phyloP scores from a whole-genome alignment of 2,888 invertebrate genomes.

The Chrysolina haemoptera region DNA sequence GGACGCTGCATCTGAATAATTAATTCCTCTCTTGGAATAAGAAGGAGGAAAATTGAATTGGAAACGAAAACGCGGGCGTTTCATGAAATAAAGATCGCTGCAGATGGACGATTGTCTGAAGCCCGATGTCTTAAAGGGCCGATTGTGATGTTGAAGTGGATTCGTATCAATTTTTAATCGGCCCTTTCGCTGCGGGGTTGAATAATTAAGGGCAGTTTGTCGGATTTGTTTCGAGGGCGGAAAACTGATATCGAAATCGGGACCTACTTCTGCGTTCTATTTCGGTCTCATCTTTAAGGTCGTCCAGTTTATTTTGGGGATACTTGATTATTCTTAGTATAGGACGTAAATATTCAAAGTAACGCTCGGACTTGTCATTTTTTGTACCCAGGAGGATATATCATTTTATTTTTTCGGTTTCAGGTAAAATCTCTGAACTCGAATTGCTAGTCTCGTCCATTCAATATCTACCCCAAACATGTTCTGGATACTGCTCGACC shows the following conservation, averaged over 20 bases:
- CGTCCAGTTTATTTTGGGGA: too few species aligned
- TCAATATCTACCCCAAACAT: too few species aligned
- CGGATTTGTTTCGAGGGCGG: not conserved
- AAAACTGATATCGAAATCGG: not conserved
- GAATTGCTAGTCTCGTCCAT: too few species aligned
- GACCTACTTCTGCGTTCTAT: not conserved
- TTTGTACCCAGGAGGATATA: too few species aligned
- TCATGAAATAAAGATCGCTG: slow-evolving; percentile 33
- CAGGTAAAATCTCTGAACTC: too few species aligned
- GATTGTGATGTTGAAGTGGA: not conserved
- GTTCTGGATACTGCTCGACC: too few species aligned
- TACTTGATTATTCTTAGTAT: too few species aligned
- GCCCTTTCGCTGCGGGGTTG: not conserved
- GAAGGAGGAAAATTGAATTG: slow-evolving; percentile 40
- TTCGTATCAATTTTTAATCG: slow-evolving; percentile 8
- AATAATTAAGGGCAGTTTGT: not conserved
- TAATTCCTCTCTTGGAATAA: slow-evolving; percentile 37
- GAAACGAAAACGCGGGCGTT: slow-evolving; percentile 33
- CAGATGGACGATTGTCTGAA: too few species aligned
- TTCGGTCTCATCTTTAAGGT: too few species aligned
- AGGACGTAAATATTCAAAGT: too few species aligned
- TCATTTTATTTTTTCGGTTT: too few species aligned
- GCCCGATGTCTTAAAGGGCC: not conserved
- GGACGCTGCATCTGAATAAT: slow-evolving; percentile 43
- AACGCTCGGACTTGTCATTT: too few species aligned